Conservation (phyloP, 2,113 vertebrate species). For the Irena cyanogastra region DNA sequence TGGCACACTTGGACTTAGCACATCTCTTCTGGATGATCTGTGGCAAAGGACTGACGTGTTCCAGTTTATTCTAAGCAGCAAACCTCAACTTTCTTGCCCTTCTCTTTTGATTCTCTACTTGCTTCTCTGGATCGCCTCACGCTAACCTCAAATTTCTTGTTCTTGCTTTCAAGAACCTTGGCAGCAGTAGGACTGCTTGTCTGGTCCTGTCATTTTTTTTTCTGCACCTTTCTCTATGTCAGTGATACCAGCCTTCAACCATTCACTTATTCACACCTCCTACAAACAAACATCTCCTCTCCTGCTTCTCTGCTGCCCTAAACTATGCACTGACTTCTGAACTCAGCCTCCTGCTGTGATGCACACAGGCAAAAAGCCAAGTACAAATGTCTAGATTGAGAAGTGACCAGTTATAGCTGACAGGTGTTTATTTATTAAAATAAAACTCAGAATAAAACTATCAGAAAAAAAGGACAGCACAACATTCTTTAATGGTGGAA, state of each 20-base stretch:
- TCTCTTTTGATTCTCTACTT: not conserved
- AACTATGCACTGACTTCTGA: conserved; percentile 26
- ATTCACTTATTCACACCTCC: conserved; percentile 57
- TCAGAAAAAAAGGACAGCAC: not conserved
- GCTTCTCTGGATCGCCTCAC: not conserved
- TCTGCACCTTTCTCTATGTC: conserved; percentile 20
- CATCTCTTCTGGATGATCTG: not conserved
- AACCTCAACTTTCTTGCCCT: not conserved
- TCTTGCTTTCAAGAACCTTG: conserved; percentile 24
- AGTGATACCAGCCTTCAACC: conserved; percentile 41
- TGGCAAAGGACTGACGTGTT: not conserved
- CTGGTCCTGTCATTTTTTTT: conserved; percentile 18
- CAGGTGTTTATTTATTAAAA: not conserved
- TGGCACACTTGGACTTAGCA: not conserved
- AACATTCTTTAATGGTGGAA: not conserved
- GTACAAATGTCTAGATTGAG: not conserved
- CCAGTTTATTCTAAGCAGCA: not conserved
- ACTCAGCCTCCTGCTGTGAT: conserved; percentile 51
- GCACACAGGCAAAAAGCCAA: conserved; percentile 30
- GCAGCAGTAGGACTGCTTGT: conserved; percentile 19
- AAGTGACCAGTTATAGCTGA: not conserved
- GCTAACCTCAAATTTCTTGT: not conserved
- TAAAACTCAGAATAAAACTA: not conserved
- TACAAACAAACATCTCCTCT: conserved; percentile 22
- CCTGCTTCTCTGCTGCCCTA: conserved; percentile 5